Evolutionary conservation across 2,797 vertebrate genomes (phyloP).

Genomic region (Sebastes cheni): DNA sequence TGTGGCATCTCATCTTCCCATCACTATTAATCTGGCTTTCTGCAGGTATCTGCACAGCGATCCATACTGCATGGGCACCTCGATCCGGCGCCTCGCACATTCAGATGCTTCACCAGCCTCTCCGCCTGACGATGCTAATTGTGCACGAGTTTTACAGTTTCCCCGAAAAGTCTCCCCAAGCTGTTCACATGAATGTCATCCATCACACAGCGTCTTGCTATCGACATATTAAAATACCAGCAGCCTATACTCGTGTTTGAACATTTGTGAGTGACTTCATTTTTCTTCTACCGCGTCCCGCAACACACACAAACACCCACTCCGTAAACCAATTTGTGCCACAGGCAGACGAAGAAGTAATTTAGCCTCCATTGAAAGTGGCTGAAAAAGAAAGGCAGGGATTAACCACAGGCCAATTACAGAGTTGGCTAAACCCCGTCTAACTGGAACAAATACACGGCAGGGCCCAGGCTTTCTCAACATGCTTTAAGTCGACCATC

Average conservation of each 20-base stretch:
- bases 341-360: slow-evolving; percentile 58
- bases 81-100: not conserved
- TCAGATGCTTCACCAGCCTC: slow-evolving; percentile 14
- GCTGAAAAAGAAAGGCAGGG: slow-evolving; percentile 72
- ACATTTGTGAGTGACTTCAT: slow-evolving; percentile 11
- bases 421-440: slow-evolving; percentile 74
- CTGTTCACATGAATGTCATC: slow-evolving; percentile 28
- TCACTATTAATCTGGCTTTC: slow-evolving; percentile 73
- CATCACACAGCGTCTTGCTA: not conserved
- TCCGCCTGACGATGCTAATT: slow-evolving; percentile 38
- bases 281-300: not conserved
- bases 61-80: slow-evolving; percentile 28
- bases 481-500: slow-evolving; percentile 48
- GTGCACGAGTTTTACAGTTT: slow-evolving; percentile 31
- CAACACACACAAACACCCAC: slow-evolving; percentile 19
- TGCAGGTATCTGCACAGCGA: slow-evolving; percentile 59
- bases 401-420: slow-evolving; percentile 78
- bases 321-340: slow-evolving; percentile 65
- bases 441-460: slow-evolving; percentile 71
- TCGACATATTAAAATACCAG: not conserved
- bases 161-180: slow-evolving; percentile 8
- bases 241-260: not conserved
- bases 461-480: slow-evolving; percentile 43
- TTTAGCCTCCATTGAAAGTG: slow-evolving; percentile 67
- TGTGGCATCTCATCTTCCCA: slow-evolving; percentile 77